Percentiles rank a stretch among this genome's conserved stretches.
phyloP scores from a whole-genome alignment of 2,113 vertebrate genomes.

The Fulica atra region DNA sequence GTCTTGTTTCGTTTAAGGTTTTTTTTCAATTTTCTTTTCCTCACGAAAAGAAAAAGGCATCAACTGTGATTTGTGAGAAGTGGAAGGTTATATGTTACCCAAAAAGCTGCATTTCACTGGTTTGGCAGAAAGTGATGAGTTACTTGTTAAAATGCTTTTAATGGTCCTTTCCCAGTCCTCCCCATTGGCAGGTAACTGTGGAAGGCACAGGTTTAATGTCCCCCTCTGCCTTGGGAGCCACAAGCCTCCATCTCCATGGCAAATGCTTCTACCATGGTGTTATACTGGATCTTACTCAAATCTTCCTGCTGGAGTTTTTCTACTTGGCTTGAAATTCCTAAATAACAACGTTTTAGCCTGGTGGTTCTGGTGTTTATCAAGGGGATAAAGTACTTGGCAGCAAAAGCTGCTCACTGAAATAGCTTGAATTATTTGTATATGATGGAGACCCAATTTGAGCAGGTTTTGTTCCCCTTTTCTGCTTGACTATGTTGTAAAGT shows the following conservation, averaged over 20 bases:
- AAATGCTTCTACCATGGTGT: not conserved
- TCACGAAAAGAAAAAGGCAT: not conserved
- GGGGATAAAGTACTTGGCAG: constrained; percentile 6
- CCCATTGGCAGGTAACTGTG: not conserved
- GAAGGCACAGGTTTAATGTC: not conserved
- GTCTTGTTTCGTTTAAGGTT: not conserved
- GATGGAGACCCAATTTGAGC: not conserved
- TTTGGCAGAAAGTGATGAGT: not conserved
- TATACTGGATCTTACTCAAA: not conserved
- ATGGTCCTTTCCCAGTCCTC: not conserved
- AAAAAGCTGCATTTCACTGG: not conserved
- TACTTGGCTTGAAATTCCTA: not conserved
- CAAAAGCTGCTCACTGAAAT: not conserved
- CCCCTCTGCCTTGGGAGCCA: not conserved
- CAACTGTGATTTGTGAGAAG: not conserved
- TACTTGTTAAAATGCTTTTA: not conserved
- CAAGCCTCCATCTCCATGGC: not conserved
- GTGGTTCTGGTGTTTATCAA: not conserved
- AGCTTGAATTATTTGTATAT: not conserved
- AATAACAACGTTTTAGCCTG: not conserved
- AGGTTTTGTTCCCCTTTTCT: not conserved
- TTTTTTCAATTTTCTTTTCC: not conserved
- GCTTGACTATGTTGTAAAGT: not conserved
- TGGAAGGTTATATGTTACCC: not conserved
- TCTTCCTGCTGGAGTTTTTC: not conserved